Evolutionary conservation across 2,888 invertebrate genomes (phyloP).

Genomic region (Phymatocera aterrima): DNA sequence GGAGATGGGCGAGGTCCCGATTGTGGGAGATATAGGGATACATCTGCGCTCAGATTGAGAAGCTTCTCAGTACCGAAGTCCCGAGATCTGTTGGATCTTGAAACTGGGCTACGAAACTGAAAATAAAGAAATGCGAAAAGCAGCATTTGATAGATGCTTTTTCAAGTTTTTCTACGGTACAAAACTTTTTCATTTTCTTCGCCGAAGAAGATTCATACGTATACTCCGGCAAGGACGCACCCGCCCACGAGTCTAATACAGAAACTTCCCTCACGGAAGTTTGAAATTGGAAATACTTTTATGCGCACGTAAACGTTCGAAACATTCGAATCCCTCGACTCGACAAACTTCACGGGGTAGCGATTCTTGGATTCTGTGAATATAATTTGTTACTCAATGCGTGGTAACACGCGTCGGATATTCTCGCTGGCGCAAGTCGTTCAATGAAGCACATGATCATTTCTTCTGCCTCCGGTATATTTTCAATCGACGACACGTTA

Average conservation of each 20-base stretch:
- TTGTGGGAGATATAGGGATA: neutral
- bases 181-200: constrained; percentile 23
- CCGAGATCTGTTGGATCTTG: neutral
- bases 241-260: constrained; percentile 27
- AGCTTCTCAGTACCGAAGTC: neutral
- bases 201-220: constrained; percentile 28
- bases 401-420: constrained; percentile 10
- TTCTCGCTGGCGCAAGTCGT: neutral
- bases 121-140: constrained; percentile 13
- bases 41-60: neutral
- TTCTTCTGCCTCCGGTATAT: neutral
- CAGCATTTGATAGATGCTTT: constrained; percentile 22
- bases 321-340: constrained; percentile 24
- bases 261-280: constrained; percentile 10
- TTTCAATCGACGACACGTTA: neutral
- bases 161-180: constrained; percentile 12
- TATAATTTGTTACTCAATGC: constrained; percentile 15
- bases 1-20: neutral
- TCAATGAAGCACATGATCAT: neutral
- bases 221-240: constrained; percentile 17
- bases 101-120: constrained; percentile 6
- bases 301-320: constrained; percentile 34
- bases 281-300: constrained; percentile 36
- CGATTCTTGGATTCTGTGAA: constrained; percentile 30
- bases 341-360: neutral